These are phyloP conservation scores for Eugnorisma glareosa DNA, from an alignment of 2,888 invertebrate genomes.

Conservation along the genomic window DNA sequence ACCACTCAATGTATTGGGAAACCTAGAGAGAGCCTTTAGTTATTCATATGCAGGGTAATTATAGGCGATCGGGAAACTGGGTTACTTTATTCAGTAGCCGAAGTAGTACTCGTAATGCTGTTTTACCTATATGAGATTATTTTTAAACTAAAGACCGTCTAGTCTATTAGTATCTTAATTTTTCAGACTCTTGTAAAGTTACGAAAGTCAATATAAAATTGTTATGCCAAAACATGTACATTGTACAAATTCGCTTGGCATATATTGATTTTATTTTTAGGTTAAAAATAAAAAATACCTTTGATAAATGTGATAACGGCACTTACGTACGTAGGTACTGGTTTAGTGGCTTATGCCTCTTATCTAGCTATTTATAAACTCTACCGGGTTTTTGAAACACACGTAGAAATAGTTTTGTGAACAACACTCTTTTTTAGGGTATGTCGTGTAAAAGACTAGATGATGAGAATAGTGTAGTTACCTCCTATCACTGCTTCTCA, in stretches of 20 bases:
- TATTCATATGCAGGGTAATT: constrained; percentile 50
- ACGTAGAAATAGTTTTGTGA: background rate
- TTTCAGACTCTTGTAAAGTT: constrained; percentile 3
- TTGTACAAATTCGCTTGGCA: background rate
- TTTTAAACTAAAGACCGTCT: constrained; percentile 8
- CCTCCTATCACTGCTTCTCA: background rate
- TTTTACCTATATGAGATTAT: constrained; percentile 14
- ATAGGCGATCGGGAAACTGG: constrained; percentile 34
- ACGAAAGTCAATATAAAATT: background rate
- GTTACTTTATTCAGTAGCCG: constrained; percentile 33
- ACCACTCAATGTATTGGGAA: constrained; percentile 22
- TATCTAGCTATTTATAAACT: constrained; percentile 6
- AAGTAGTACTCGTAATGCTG: constrained; percentile 6
- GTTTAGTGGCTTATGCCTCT: background rate
- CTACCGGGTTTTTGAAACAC: background rate
- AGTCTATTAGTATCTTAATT: background rate
- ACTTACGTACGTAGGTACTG: background rate
- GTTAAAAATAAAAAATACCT: background rate
- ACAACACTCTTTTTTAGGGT: background rate
- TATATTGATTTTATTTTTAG: background rate
- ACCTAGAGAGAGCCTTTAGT: constrained; percentile 29
- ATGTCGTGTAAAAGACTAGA: background rate
- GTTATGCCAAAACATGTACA: background rate
- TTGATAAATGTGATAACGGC: background rate
- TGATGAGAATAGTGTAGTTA: background rate